Percentiles rank a stretch among this genome's conserved stretches.
Evolutionary conservation across 2,797 vertebrate species (phyloP).

Genomic region (Myripristis jacobus): DNA sequence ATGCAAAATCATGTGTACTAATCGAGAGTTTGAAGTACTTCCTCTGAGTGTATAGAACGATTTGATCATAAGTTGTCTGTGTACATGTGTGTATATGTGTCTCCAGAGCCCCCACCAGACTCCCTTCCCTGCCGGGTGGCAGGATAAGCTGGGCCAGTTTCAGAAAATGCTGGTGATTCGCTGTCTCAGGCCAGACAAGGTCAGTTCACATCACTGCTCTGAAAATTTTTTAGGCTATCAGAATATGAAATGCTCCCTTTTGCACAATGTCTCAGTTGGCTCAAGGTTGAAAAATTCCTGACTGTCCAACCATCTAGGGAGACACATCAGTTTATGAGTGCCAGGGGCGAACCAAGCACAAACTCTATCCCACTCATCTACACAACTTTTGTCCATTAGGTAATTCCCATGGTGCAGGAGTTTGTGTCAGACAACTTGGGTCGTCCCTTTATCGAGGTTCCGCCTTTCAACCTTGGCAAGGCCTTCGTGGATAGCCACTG

Average conservation of each 20-base stretch:
- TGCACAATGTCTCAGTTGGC: too few species aligned
- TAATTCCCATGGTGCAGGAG: constrained; percentile 90
- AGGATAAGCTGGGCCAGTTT: constrained; percentile 83
- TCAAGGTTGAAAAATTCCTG: too few species aligned
- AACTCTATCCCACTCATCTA: neutral
- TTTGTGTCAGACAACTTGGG: constrained; percentile 86
- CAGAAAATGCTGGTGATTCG: constrained; percentile 90
- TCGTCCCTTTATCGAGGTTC: constrained; percentile 87
- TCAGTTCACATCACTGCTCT: constrained; percentile 41
- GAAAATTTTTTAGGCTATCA: too few species aligned
- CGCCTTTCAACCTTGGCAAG: constrained; percentile 89
- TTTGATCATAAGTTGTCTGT: constrained; percentile 28
- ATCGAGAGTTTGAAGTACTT: neutral
- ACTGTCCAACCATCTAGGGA: too few species aligned
- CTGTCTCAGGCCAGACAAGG: constrained; percentile 90
- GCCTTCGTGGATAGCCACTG: constrained; percentile 90
- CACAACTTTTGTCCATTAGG: constrained; percentile 64
- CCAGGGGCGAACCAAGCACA: neutral
- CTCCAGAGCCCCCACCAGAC: constrained; percentile 86
- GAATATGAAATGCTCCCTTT: too few species aligned
- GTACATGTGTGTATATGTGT: constrained; percentile 9
- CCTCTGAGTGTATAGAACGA: neutral
- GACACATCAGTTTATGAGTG: neutral
- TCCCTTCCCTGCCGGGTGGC: constrained; percentile 84
- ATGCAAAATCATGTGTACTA: too few species aligned